phyloP scores from a whole-genome alignment of 2,113 vertebrate species.

The Penelope pileata region DNA sequence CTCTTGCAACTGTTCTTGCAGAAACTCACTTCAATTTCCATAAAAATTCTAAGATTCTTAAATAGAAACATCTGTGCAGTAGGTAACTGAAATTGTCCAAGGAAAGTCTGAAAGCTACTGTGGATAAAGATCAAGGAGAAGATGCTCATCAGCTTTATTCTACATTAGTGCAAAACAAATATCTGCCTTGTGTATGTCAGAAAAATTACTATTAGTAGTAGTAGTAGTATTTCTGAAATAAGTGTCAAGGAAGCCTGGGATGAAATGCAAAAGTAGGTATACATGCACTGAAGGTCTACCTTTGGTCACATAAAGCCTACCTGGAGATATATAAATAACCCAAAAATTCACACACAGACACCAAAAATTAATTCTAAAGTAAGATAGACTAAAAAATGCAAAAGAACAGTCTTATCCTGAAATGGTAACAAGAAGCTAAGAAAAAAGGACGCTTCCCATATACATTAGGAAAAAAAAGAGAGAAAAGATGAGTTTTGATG shows the following conservation, averaged over 20 bases:
- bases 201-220: no score
- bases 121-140: not conserved
- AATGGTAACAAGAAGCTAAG: not conserved
- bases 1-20: not conserved
- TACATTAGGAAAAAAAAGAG: not conserved
- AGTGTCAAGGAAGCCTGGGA: not conserved
- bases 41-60: not conserved
- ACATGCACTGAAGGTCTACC: not conserved
- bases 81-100: not conserved
- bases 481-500: not conserved
- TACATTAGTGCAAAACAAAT: not conserved
- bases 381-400: accelerated
- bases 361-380: not conserved
- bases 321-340: not conserved
- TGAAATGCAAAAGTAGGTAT: not conserved
- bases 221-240: not conserved
- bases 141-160: not conserved
- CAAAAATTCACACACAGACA: not conserved
- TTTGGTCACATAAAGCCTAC: not conserved
- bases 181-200: not conserved
- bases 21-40: not conserved
- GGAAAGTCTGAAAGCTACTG: not conserved
- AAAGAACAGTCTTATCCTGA: not conserved
- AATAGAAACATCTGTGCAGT: not conserved
- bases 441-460: not conserved